Evolutionary conservation across 2,113 vertebrate genomes (phyloP), one percentile per base, ranked within the genome.

Genomic region (Clarias batrachus): DNA sequence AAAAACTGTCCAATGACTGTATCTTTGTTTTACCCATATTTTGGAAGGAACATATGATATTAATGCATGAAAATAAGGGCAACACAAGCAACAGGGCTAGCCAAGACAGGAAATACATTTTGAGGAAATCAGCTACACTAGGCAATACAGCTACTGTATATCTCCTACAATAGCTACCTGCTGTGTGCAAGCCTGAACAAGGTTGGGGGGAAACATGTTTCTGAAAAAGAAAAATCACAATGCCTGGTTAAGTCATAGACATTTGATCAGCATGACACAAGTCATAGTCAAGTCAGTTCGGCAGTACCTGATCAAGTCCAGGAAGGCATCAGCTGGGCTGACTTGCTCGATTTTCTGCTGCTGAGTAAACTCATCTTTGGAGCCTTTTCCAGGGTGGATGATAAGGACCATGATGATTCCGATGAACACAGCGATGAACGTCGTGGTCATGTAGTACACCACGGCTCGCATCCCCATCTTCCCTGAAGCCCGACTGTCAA

Each of bases 191-290:
- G 98, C 98, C 94, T 99, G 97, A 79, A 99, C 97, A 94, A 99
- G 90, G 92, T 99, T 99, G 80, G 98, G 98, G 92, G 98, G 98
- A 93, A 99, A 99, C 97, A 99, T 99, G 82, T 99, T 99, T 94
- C 98, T 99, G 96, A 82, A 94, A 94, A 90, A 90, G 27, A 66
- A 57, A 73, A 79, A 74, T 13, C 17, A 81, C 23, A 74, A 82
- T 52, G 65, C 19, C n/a, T 4, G 56, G 3, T 79, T 73, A 33
- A 86, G 54, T 73, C 17, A 73, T 60, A 68, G 41, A 33, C 25
- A 3, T 81, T 62, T 13, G 25, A 41, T 70, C 48, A 70, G 48
- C 76, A 57, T 54, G 4, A 25, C 71, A 63, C 16, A 25, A 25
- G 4, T 48, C 8, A n/a, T 9, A 57, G 41, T 17, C 1, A 78